Evolutionary conservation across 2,113 vertebrate genomes (phyloP).

Genomic region (Leuciscus idus): DNA sequence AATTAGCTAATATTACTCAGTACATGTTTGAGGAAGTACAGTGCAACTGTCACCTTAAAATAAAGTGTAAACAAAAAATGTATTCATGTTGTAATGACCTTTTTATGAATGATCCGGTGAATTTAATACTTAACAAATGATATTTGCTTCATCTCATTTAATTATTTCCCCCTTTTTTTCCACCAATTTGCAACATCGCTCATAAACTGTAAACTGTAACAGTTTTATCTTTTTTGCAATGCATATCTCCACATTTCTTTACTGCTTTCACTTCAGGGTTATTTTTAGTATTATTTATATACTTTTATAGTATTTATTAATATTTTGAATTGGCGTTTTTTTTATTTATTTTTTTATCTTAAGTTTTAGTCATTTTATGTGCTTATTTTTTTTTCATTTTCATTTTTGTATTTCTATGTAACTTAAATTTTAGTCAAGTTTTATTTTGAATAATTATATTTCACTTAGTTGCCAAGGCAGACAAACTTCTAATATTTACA

Average conservation of each 20-base stretch:
- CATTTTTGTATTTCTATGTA: too few relatives aligned
- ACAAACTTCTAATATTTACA: too few relatives aligned
- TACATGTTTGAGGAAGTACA: too few relatives aligned
- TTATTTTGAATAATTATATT: too few relatives aligned
- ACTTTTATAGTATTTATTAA: too few relatives aligned
- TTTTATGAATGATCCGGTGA: background rate
- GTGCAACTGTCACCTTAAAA: too few relatives aligned
- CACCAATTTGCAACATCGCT: background rate
- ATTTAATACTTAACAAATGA: background rate
- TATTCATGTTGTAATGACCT: too few relatives aligned
- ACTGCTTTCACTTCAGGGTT: background rate
- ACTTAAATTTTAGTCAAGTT: too few relatives aligned
- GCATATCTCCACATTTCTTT: background rate
- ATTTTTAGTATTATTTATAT: background rate
- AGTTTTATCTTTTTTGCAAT: background rate
- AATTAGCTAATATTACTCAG: too few relatives aligned
- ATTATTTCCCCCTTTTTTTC: background rate
- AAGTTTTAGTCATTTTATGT: background rate
- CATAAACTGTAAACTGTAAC: background rate
- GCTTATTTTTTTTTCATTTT: background rate
- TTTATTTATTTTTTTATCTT: background rate
- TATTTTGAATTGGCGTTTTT: background rate
- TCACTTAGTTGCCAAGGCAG: too few relatives aligned
- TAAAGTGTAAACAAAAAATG: too few relatives aligned
- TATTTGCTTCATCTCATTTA: background rate